A percentile compares a stretch with the other conserved stretches of the same genome.
phyloP scores from a whole-genome alignment of 2,113 vertebrate genomes.

The Sturnira hondurensis region DNA sequence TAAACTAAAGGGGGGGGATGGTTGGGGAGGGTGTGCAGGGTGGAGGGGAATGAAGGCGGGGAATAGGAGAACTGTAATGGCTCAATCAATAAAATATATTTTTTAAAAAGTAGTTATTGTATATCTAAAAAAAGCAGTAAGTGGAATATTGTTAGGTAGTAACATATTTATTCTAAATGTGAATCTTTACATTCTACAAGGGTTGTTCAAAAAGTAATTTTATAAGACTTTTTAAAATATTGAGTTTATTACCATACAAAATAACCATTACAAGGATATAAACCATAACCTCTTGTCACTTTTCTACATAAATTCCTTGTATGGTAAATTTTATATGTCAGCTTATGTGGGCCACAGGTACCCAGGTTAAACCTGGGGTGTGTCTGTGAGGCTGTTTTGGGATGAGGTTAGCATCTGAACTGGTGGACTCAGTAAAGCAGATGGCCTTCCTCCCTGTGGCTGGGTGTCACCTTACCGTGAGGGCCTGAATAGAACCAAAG shows the following conservation, averaged over 20 bases:
- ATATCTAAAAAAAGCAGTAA: background rate
- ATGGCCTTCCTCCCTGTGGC: background rate
- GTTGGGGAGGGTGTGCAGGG: too few relatives aligned
- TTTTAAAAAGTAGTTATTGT: too few relatives aligned
- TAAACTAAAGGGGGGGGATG: too few relatives aligned
- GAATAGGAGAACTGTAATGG: too few relatives aligned
- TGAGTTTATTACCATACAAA: background rate
- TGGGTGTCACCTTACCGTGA: background rate
- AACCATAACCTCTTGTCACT: background rate
- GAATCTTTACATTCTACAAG: background rate
- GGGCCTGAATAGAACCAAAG: background rate
- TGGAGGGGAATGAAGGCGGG: too few relatives aligned
- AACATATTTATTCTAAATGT: slow-evolving; percentile 7
- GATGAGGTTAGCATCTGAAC: background rate
- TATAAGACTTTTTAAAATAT: background rate
- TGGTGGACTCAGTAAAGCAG: background rate
- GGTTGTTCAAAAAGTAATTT: background rate
- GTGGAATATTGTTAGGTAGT: background rate
- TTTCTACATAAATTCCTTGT: background rate
- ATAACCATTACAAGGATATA: background rate
- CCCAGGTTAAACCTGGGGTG: background rate
- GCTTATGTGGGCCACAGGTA: too few relatives aligned
- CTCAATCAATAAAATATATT: too few relatives aligned
- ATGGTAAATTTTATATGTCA: background rate
- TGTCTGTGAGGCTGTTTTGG: background rate